Base-by-base conservation (phyloP, 2,797 vertebrate genomes). In the Myiotriccus ornatus region DNA sequence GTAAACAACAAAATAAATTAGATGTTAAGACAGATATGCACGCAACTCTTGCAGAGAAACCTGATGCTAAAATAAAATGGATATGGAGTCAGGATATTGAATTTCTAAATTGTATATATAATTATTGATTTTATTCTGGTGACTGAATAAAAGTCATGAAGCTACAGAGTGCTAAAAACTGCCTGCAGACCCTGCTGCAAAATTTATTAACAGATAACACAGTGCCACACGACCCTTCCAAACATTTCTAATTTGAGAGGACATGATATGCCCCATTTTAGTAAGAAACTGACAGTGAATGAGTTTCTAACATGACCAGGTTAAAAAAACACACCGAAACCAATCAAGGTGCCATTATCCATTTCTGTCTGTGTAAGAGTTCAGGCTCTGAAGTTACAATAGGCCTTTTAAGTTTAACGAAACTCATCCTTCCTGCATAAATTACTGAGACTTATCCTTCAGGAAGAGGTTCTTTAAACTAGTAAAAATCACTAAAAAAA, bases 301-400 rank as follows among this genome's bases (percentile, higher is more conserved):
- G 62, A 4, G 7, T 52, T 91, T 80, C 41, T 78, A 78, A 59
- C 7, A 52, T 1, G 1, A 75, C 3, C 46, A 62, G 0, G 1
- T 50, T 7, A 0, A 14, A 10, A 53, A 44, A 24, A 50, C 14
- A 23, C 16, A 59, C 3, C 8, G 65, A 60, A 70, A 56, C 0
- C 23, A 34, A 80, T 32, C 21, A 70, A 87, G 24, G 11, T 76
- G 34, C 47, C 17, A 46, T 7, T 37, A 46, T 32, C 41, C 65
- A 20, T 8, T 25, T 21, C 20, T 39, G 12, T 4, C 37, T 41
- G 2, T 43, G 15, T 32, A 20, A 49, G 14, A 83, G 34, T 21
- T 12, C 30, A 89, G 28, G 47, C 34, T 79, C 44, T 47, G 0
- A 2, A 71, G 49, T 27, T 50, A 77, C 12, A 57, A 53, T 0